Conservation (phyloP, 1,140 invertebrate species). For the Drosophila pruinosa region DNA sequence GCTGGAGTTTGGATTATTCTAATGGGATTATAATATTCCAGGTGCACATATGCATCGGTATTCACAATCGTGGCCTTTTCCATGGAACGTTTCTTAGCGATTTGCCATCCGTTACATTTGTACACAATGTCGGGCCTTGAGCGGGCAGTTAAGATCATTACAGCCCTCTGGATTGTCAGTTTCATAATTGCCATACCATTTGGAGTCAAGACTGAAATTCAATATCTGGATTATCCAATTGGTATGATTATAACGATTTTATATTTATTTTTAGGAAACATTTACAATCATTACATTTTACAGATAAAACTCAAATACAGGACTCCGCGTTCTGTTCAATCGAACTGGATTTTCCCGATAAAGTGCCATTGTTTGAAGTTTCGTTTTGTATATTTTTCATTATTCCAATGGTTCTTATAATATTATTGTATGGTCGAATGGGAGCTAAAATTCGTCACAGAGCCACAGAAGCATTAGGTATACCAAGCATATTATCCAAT, state of each 20-base stretch:
- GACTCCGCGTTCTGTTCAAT: slow-evolving; percentile 92
- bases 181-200: slow-evolving; percentile 91
- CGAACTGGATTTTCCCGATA: slow-evolving; percentile 84
- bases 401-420: slow-evolving; percentile 91
- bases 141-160: slow-evolving; percentile 91
- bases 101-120: slow-evolving; percentile 93
- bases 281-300: not conserved
- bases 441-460: slow-evolving; percentile 87
- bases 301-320: slow-evolving; percentile 83
- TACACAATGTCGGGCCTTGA: slow-evolving; percentile 92
- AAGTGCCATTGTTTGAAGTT: slow-evolving; percentile 90
- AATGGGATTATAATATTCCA: slow-evolving; percentile 66
- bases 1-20: not conserved
- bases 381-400: slow-evolving; percentile 93
- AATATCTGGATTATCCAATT: slow-evolving; percentile 88
- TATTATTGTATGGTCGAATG: slow-evolving; percentile 90
- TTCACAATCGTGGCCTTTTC: slow-evolving; percentile 95
- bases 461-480: slow-evolving; percentile 83
- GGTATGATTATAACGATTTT: slow-evolving; percentile 82
- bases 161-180: slow-evolving; percentile 90
- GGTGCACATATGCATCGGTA: slow-evolving; percentile 94
- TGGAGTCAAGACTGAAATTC: slow-evolving; percentile 87
- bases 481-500: not conserved
- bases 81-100: slow-evolving; percentile 94
- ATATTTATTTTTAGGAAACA: not conserved